Evolutionary conservation across 2,113 vertebrate species (phyloP).

Genomic region (Takifugu flavidus): DNA sequence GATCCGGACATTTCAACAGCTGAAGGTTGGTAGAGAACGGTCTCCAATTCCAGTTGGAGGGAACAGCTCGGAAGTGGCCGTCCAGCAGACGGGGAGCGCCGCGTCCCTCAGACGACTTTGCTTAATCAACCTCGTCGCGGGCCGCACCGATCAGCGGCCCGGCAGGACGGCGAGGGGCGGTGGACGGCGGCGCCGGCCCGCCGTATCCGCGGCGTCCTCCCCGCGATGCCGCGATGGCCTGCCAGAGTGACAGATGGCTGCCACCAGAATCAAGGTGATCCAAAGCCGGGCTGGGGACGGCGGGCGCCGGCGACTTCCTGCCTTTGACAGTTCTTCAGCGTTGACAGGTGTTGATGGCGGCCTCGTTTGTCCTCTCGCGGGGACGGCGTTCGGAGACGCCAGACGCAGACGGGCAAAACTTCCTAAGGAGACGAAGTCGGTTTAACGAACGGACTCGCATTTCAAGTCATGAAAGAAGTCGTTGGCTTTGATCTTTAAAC

Average conservation of each 20-base stretch:
- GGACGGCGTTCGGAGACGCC: background rate
- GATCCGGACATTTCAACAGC: too few species aligned
- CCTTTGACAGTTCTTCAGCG: slow-evolving; percentile 22
- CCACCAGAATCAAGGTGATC: slow-evolving; percentile 39
- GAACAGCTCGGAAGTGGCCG: too few species aligned
- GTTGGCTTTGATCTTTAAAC: slow-evolving; percentile 24
- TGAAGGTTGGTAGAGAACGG: too few species aligned
- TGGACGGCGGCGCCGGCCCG: background rate
- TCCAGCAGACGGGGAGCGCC: background rate
- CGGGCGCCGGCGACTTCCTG: background rate
- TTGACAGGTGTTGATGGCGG: slow-evolving; percentile 36
- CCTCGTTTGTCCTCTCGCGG: slow-evolving; percentile 27
- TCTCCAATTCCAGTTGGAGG: too few species aligned
- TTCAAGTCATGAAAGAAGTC: too few species aligned
- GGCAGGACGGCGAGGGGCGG: slow-evolving; percentile 19
- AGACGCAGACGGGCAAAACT: too few species aligned
- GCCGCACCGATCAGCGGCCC: slow-evolving; percentile 27
- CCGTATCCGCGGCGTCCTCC: slow-evolving; percentile 10
- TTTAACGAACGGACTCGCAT: too few species aligned
- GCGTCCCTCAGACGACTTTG: slow-evolving; percentile 21
- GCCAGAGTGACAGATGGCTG: slow-evolving; percentile 51
- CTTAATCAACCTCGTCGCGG: slow-evolving; percentile 11
- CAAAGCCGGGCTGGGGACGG: slow-evolving; percentile 3
- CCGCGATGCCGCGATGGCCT: slow-evolving; percentile 31
- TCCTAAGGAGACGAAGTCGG: too few species aligned